Percentiles rank a stretch among this genome's conserved stretches.
Conservation (phyloP, 2,113 vertebrate species). For the Alectura lathami region DNA sequence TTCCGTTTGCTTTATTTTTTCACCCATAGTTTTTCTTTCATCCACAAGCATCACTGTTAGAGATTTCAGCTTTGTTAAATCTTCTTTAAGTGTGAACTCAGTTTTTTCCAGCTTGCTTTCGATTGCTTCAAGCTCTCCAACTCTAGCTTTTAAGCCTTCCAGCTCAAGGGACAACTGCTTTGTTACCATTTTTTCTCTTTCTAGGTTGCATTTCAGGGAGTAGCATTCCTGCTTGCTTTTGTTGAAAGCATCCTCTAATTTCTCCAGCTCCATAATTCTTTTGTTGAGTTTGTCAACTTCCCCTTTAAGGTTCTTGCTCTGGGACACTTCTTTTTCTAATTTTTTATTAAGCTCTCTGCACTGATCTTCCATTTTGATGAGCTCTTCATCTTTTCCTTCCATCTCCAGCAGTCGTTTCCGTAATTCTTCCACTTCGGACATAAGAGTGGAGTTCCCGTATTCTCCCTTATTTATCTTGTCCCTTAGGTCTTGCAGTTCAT, state of each 20-base stretch:
- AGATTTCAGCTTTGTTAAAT: constrained; percentile 94
- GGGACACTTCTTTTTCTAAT: constrained; percentile 89
- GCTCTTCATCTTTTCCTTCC: constrained; percentile 97
- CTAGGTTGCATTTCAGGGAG: constrained; percentile 88
- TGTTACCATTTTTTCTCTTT: constrained; percentile 90
- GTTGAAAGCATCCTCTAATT: constrained; percentile 92
- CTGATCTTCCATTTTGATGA: constrained; percentile 94
- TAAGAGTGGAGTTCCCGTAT: constrained; percentile 85
- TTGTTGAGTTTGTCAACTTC: constrained; percentile 94
- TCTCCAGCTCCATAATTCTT: constrained; percentile 93
- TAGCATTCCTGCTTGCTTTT: constrained; percentile 95
- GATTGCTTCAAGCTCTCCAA: constrained; percentile 88
- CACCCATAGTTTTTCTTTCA: constrained; percentile 91
- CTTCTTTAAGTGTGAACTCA: constrained; percentile 90
- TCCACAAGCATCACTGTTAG: constrained; percentile 96
- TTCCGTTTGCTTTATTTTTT: constrained; percentile 94
- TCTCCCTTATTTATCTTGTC: constrained; percentile 92
- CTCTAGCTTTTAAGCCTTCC: constrained; percentile 86
- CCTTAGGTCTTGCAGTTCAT: constrained; percentile 92
- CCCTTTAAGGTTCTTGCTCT: constrained; percentile 86
- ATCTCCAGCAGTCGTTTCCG: constrained; percentile 92
- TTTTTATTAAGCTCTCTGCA: constrained; percentile 93
- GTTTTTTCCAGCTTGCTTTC: constrained; percentile 90
- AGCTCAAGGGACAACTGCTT: constrained; percentile 89
- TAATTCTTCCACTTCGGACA: constrained; percentile 91